Conservation (phyloP, 2,113 vertebrate genomes). For the Hippocampus zosterae region DNA sequence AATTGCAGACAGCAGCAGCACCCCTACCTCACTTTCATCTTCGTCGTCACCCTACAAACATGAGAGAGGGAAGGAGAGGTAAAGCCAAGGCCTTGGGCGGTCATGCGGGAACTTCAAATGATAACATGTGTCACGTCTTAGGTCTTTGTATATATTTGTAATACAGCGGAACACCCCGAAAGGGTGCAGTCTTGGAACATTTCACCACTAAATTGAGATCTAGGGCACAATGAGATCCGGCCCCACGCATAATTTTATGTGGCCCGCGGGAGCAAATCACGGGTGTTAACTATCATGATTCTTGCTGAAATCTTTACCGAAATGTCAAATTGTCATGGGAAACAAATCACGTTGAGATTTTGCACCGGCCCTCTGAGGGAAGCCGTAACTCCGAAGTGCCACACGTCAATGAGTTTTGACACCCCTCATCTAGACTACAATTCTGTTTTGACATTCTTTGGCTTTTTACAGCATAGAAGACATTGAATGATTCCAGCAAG, state of each 20-base stretch:
- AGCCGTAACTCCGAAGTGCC: no score
- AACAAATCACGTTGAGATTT: no score
- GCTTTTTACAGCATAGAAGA: no score
- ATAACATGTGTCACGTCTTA: not conserved
- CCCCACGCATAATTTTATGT: no score
- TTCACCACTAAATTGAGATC: not conserved
- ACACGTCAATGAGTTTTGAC: no score
- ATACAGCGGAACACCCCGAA: not conserved
- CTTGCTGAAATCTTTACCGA: no score
- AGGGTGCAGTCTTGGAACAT: not conserved
- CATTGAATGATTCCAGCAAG: no score
- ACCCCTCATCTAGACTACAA: not conserved
- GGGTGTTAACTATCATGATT: no score
- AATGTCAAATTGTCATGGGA: no score
- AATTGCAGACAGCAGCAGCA: not conserved
- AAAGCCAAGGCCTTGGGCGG: not conserved
- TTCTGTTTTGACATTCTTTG: not conserved
- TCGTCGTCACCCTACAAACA: slow-evolving; percentile 87
- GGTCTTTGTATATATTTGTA: not conserved
- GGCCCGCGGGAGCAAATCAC: no score
- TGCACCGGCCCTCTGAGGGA: no score
- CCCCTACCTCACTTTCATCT: slow-evolving; percentile 77
- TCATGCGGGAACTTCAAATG: not conserved
- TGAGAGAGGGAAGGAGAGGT: slow-evolving; percentile 14
- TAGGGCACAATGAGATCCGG: no score